phyloP scores from a whole-genome alignment of 2,113 vertebrate species.

The Machaerirhynchus nigripectus region DNA sequence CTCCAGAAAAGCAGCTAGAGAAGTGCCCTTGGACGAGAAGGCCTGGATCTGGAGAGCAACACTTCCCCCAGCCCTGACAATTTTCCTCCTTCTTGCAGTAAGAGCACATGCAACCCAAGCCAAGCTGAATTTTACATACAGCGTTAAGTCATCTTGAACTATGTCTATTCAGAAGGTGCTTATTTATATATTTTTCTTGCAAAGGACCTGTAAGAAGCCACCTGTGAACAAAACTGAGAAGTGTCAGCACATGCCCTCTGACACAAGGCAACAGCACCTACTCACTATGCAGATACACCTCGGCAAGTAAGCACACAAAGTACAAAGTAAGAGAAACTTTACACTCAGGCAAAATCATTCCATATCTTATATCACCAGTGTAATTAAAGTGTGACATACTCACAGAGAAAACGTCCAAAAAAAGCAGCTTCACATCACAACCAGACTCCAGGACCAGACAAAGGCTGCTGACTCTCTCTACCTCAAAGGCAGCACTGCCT shows the following conservation, averaged over 20 bases:
- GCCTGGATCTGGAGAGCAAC: background rate
- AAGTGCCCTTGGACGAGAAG: background rate
- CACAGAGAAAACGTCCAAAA: background rate
- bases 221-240: background rate
- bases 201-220: background rate
- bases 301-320: background rate
- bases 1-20: background rate
- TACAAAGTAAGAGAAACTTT: background rate
- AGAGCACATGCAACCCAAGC: fast-evolving
- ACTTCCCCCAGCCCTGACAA: background rate
- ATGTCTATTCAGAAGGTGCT: fast-evolving
- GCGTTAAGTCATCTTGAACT: fast-evolving
- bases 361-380: fast-evolving
- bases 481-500: fast-evolving
- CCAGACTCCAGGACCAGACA: fast-evolving
- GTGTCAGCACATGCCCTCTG: fast-evolving
- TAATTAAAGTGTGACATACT: background rate
- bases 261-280: background rate
- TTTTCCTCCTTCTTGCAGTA: background rate
- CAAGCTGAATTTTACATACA: background rate
- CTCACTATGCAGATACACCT: background rate
- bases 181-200: background rate
- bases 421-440: background rate
- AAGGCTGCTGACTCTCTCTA: fast-evolving
- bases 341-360: background rate